Evolutionary conservation across 2,888 invertebrate genomes (phyloP), one percentile per base, ranked within the genome.

Genomic region (Slavum lentiscoides): DNA sequence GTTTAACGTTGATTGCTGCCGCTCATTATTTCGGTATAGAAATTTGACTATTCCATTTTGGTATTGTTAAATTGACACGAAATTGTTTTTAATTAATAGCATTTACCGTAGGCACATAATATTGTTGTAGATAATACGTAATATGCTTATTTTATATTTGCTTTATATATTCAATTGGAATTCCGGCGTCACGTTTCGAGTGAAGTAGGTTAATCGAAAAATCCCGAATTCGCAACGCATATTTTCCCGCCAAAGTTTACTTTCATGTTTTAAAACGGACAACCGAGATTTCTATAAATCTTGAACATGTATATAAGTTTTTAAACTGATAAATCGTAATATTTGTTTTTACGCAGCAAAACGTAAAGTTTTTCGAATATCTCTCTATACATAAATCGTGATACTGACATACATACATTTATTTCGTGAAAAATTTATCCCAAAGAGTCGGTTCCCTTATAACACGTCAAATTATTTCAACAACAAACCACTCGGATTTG

Each of bases 281-380:
- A 37, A 58, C 17, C 13, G 9, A 30, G 30, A 58, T 39, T 70
- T 58, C 2, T 39, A 58, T 70, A 70, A 1, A 70, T 70, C 37
- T 37, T 39, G 7, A 70, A 70, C 30, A 58, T n/a, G n/a, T 55
- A 21, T 30, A 15, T 15, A 37, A 58, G 39, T 70, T 70, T 58
- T 58, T 58, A 21, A 39, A 70, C 15, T n/a, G 55, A 55, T 68
- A 53, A 68, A 37, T 55, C 37, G 55, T n/a, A 17, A 70, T 70
- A 70, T 59, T 72, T 69, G 6, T 23, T 53, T n/a, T 8, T 30
- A 19, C 6, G 13, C 13, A 19, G 0, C 17, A 39, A n/a, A 39
- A 39, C 15, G n/a, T 39, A 59, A 69, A 59, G n/a, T 58, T 70
- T 39, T 21, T n/a, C 1, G 8, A 55, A 55, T 19, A 53, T 53